phyloP scores from a whole-genome alignment of 2,113 vertebrate species.

The Coptodon rendalli region DNA sequence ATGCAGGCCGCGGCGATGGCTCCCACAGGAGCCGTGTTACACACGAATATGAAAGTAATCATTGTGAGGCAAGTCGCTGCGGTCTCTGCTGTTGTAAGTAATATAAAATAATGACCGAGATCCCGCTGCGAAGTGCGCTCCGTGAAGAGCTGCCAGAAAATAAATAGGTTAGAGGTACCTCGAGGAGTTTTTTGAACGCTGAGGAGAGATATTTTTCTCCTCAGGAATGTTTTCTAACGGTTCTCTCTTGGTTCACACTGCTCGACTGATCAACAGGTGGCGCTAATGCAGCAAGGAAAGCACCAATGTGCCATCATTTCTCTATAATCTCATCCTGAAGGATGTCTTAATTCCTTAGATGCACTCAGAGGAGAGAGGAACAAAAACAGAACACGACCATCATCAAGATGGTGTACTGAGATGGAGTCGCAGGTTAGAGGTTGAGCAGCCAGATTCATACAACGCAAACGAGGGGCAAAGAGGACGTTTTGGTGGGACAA shows the following conservation, averaged over 20 bases:
- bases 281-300: neutral
- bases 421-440: neutral
- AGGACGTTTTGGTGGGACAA: neutral
- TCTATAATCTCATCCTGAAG: neutral
- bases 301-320: neutral
- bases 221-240: neutral
- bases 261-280: neutral
- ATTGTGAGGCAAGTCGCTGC: neutral
- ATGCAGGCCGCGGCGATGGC: neutral
- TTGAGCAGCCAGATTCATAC: accelerated
- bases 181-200: neutral
- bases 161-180: neutral
- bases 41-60: neutral
- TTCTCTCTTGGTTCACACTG: neutral
- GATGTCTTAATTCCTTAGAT: neutral
- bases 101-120: neutral
- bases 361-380: neutral
- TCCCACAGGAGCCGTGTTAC: neutral
- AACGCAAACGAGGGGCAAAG: neutral
- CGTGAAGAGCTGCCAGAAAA: neutral
- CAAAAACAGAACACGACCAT: neutral
- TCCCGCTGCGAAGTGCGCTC: neutral
- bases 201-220: neutral
- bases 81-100: neutral
- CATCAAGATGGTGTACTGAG: neutral